Percentiles rank a stretch among this genome's conserved stretches.
phyloP scores from a whole-genome alignment of 2,888 invertebrate species.

The Hartigia nigra region DNA sequence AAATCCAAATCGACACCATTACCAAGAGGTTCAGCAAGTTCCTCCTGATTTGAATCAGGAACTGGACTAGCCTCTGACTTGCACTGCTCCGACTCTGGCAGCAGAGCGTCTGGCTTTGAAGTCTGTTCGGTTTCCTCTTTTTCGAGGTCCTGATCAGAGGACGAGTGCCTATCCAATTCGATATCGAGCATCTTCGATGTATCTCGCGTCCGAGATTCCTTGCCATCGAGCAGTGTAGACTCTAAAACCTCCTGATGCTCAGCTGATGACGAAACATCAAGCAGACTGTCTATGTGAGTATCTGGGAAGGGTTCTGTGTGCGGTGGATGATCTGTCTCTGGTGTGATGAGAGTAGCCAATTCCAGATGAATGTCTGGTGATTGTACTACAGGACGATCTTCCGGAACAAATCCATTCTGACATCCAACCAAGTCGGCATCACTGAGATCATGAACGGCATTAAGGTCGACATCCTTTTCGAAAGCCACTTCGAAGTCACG shows the following conservation, averaged over 20 bases:
- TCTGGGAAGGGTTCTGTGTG: slow-evolving; percentile 19
- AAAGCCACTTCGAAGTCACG: slow-evolving; percentile 52
- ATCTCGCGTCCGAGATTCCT: not conserved
- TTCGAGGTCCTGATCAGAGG: not conserved
- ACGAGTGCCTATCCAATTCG: not conserved
- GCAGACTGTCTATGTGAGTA: slow-evolving; percentile 15
- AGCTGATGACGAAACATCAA: slow-evolving; percentile 24
- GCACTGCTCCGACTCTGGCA: not conserved
- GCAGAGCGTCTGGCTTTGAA: not conserved
- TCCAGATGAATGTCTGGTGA: slow-evolving; percentile 29
- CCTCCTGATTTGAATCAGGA: not conserved
- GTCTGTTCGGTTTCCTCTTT: not conserved
- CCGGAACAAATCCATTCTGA: slow-evolving; percentile 22
- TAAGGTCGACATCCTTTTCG: slow-evolving; percentile 62
- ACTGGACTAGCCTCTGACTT: slow-evolving; percentile 1
- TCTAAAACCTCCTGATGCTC: not conserved
- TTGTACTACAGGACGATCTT: slow-evolving; percentile 19
- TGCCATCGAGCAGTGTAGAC: not conserved
- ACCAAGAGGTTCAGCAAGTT: not conserved
- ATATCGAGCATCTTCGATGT: not conserved
- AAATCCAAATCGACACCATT: not conserved
- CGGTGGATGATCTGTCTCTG: slow-evolving; percentile 23
- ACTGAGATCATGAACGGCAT: slow-evolving; percentile 64
- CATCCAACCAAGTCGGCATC: slow-evolving; percentile 46
- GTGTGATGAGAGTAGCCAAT: slow-evolving; percentile 18